Base-by-base conservation (phyloP, 92 coral and sea anemone species). In the Porites evermanni region DNA sequence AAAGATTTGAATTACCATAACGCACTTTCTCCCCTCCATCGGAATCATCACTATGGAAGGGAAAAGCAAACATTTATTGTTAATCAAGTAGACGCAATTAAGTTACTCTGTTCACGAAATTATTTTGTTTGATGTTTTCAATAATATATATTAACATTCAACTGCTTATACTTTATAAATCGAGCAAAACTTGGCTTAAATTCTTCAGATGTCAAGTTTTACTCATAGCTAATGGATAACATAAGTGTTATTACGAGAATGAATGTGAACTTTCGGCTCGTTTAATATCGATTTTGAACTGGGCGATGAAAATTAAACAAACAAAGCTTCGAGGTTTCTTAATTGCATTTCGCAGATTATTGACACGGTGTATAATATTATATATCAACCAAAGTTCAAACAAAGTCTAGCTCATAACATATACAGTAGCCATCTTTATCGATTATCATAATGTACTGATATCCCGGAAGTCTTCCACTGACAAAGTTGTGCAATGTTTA, bases 41-140 rank as follows among this genome's bases (percentile, higher is more conserved):
- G 80, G 50, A 79, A 65, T 5, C 47, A 44, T 26, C 72, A 19
- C 13, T 64, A 3, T 8, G 21, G 72, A 23, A 21, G 24, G 47
- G 7, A n/a, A 10, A 78, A 12, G 38, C 51, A 78, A 78, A 78
- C 44, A 44, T 14, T 32, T 20, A 38, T 79, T 79, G 83, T 79
- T 65, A 13, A 11, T 23, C 10, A 12, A 79, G 61, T 19, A 79
- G 68, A 79, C 63, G 83, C 60, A 64, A 79, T 64, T 64, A 79
- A 79, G 59, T 64, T 8, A 23, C 65, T 18, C 72, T 50, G 72
- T 79, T 21, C 65, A 5, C 47, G 65, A 44, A 44, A 12, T 64
- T 44, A 38, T 66, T 64, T 24, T 67, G 50, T 23, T 67, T 67
- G 47, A 24, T 14, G 47, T 20, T 23, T 26, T 67, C 24, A 63